These are phyloP conservation scores for Tiliacea aurago DNA, from an alignment of 2,888 invertebrate genomes.

Conservation along the genomic window DNA sequence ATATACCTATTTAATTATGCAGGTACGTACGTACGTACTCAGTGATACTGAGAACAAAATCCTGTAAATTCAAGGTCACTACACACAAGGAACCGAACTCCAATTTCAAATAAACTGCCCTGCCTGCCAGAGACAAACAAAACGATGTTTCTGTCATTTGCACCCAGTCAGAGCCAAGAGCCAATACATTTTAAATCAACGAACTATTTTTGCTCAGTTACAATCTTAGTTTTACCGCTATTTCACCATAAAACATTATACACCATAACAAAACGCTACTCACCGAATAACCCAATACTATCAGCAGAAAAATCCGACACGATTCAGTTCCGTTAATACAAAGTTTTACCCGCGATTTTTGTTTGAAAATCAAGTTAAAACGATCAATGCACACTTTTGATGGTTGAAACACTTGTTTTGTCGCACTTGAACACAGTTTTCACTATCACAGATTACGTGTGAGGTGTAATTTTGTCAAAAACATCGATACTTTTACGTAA, in stretches of 20 bases:
- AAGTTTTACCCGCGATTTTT: conserved; percentile 84
- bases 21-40: neutral
- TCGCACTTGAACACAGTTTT: conserved; percentile 76
- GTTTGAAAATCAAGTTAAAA: conserved; percentile 83
- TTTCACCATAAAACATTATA: conserved; percentile 76
- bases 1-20: neutral
- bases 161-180: conserved; percentile 22
- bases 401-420: conserved; percentile 69
- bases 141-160: neutral
- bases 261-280: conserved; percentile 83
- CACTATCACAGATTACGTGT: conserved; percentile 78
- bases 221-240: conserved; percentile 70
- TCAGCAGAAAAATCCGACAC: conserved; percentile 80
- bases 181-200: conserved; percentile 47
- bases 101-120: conserved; percentile 35
- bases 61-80: conserved; percentile 16
- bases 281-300: conserved; percentile 82
- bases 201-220: conserved; percentile 53
- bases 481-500: conserved; percentile 83
- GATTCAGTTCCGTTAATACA: conserved; percentile 82
- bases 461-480: conserved; percentile 70
- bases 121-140: conserved; percentile 28
- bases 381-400: conserved; percentile 68
- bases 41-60: neutral
- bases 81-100: conserved; percentile 10